Evolutionary conservation across 2,888 invertebrate genomes (phyloP).

Genomic region (Petrolisthes manimaculis): DNA sequence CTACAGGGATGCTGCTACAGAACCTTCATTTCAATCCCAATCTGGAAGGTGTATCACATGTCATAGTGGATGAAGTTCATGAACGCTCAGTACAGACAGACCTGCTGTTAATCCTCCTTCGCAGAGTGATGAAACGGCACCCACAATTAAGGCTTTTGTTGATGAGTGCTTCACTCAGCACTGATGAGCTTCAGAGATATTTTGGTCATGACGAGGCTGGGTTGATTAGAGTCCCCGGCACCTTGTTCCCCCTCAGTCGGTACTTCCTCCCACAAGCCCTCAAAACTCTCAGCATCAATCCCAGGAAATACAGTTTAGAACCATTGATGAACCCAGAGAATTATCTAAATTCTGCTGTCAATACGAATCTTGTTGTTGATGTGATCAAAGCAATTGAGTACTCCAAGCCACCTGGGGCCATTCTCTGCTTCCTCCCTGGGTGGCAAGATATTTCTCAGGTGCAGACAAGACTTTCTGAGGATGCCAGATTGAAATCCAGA

Average conservation of each 20-base stretch:
- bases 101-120: conserved; percentile 75
- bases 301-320: conserved; percentile 15
- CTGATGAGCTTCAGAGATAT: conserved; percentile 76
- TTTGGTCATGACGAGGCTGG: conserved; percentile 71
- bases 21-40: conserved; percentile 66
- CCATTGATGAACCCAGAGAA: conserved; percentile 68
- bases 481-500: not conserved
- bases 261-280: conserved; percentile 66
- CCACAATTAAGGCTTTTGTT: conserved; percentile 77
- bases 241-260: conserved; percentile 46
- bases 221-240: conserved; percentile 65
- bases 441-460: conserved; percentile 78
- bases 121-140: conserved; percentile 72
- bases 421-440: conserved; percentile 82
- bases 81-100: conserved; percentile 80
- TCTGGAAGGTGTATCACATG: conserved; percentile 76
- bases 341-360: conserved; percentile 77
- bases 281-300: not conserved
- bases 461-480: conserved; percentile 36
- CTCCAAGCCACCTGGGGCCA: conserved; percentile 77
- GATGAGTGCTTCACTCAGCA: conserved; percentile 82
- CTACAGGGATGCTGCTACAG: conserved; percentile 76
- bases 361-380: conserved; percentile 71
- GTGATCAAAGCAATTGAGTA: conserved; percentile 75
- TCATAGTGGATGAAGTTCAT: conserved; percentile 82